Evolutionary conservation across 1,140 invertebrate genomes (phyloP).

Genomic region (Maniola jurtina): DNA sequence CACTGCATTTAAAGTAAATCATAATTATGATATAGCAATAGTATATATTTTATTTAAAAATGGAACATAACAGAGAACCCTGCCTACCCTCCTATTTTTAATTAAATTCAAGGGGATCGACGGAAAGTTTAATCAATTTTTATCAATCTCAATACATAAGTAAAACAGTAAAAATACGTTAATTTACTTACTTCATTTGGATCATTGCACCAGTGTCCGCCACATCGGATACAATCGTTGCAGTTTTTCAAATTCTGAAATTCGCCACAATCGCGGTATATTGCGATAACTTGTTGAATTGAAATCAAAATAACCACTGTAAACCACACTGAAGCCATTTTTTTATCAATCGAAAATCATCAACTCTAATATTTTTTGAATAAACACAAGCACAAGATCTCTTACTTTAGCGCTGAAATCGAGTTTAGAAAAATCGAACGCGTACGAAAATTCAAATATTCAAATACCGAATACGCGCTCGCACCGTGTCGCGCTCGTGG

Average conservation of each 20-base stretch:
- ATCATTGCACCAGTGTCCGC: slow-evolving; percentile 60
- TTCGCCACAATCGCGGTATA: slow-evolving; percentile 39
- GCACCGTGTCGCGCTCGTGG: slow-evolving; percentile 32
- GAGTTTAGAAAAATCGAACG: slow-evolving; percentile 24
- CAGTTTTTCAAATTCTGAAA: slow-evolving; percentile 46
- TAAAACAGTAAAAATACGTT: slow-evolving; percentile 9
- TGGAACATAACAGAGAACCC: no score
- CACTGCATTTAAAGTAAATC: no score
- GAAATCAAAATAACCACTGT: slow-evolving; percentile 46
- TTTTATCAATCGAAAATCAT: slow-evolving; percentile 2
- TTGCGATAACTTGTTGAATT: slow-evolving; percentile 45
- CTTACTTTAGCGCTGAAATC: slow-evolving; percentile 16
- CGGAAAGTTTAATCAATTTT: no score
- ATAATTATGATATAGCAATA: no score
- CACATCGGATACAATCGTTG: slow-evolving; percentile 62
- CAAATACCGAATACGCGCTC: slow-evolving; percentile 40
- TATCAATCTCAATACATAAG: slow-evolving; percentile 1
- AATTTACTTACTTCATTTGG: slow-evolving; percentile 42
- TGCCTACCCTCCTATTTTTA: no score
- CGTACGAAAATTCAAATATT: slow-evolving; percentile 43
- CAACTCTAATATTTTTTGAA: neutral
- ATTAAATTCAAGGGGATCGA: no score
- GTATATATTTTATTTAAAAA: no score
- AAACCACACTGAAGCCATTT: slow-evolving; percentile 55
- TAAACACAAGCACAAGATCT: slow-evolving; percentile 21